These are phyloP conservation scores for Dipodomys ordii DNA, from an alignment of 2,113 vertebrate species.

Conservation along the genomic window DNA sequence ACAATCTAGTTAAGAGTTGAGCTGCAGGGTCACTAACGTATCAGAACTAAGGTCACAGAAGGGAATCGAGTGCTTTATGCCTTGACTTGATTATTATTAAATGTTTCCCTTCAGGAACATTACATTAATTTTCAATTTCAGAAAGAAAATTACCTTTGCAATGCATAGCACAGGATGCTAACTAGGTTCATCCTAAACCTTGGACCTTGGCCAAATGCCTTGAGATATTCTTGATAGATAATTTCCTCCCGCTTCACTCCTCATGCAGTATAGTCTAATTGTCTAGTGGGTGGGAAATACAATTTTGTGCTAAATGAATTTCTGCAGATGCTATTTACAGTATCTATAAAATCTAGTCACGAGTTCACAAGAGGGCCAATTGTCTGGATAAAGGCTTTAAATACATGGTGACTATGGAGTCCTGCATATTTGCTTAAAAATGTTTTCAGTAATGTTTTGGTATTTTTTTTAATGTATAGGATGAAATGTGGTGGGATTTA, in stretches of 20 bases:
- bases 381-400: conserved; percentile 33
- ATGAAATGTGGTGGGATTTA: neutral
- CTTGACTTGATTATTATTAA: conserved; percentile 72
- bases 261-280: conserved; percentile 30
- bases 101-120: conserved; percentile 78
- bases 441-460: neutral
- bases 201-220: conserved; percentile 66
- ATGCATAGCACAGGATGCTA: conserved; percentile 56
- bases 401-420: neutral
- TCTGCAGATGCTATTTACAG: conserved; percentile 42
- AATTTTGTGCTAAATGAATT: conserved; percentile 65
- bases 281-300: conserved; percentile 52
- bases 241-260: conserved; percentile 10
- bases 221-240: conserved; percentile 52
- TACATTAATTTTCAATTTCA: conserved; percentile 79
- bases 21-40: neutral
- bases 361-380: neutral
- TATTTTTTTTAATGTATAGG: neutral
- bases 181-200: conserved; percentile 47
- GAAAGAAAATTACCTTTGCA: conserved; percentile 79
- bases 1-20: conserved; percentile 15
- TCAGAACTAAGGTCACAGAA: conserved; percentile 64
- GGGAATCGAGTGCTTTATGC: conserved; percentile 58
- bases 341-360: conserved; percentile 18
- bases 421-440: neutral